Percentiles rank a stretch among this genome's conserved stretches.
phyloP scores from a whole-genome alignment of 1,140 invertebrate species.

The Potamilus streckersoni region DNA sequence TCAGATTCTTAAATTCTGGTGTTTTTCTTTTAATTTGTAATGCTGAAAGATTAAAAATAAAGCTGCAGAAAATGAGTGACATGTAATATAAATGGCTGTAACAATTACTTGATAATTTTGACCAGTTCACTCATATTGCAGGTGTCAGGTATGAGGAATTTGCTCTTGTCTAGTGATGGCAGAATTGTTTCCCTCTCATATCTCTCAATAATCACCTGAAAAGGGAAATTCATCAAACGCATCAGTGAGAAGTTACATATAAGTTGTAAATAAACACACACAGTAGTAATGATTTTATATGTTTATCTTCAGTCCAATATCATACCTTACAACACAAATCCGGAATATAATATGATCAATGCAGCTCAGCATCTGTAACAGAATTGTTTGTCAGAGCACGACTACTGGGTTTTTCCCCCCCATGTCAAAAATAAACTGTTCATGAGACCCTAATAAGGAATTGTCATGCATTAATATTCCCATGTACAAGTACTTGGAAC shows the following conservation, averaged over 20 bases:
- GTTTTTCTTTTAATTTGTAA: no score
- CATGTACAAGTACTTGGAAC: no score
- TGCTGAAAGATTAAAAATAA: no score
- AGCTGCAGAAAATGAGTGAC: no score
- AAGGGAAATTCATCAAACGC: slow-evolving; percentile 12
- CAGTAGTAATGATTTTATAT: background rate
- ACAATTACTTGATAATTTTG: slow-evolving; percentile 73
- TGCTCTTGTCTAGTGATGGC: slow-evolving; percentile 75
- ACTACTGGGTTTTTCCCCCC: background rate
- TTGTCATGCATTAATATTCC: no score
- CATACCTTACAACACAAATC: background rate
- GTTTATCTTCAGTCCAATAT: background rate
- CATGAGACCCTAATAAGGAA: no score
- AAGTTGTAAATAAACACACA: background rate
- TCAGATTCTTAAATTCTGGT: no score
- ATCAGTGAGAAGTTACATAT: background rate
- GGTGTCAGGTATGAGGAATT: slow-evolving; percentile 77
- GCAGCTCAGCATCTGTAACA: background rate
- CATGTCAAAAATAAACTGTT: background rate
- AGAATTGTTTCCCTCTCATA: slow-evolving; percentile 73
- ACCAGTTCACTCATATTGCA: slow-evolving; percentile 76
- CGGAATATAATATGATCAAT: background rate
- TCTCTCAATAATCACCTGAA: slow-evolving; percentile 75
- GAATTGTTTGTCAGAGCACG: background rate
- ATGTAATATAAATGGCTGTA: no score